These are phyloP conservation scores for Acleris cristana DNA, from an alignment of 2,888 invertebrate genomes.

Conservation along the genomic window DNA sequence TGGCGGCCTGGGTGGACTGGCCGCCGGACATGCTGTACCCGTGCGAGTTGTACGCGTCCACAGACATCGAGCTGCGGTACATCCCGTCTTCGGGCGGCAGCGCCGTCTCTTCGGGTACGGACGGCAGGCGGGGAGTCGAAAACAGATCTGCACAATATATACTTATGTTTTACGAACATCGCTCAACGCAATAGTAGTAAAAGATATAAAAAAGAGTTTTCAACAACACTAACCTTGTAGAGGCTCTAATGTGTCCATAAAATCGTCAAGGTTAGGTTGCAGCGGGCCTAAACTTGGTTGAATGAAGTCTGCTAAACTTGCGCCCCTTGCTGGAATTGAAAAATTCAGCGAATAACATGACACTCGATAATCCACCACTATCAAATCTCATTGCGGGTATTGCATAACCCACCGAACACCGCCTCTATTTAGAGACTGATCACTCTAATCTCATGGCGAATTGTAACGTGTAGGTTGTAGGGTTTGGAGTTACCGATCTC, in stretches of 20 bases:
- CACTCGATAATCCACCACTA: no score
- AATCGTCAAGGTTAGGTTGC: conserved; percentile 98
- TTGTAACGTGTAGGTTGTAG: background rate
- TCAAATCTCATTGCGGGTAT: no score
- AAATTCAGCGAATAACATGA: no score
- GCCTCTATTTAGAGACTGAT: no score
- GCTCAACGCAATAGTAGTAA: no score
- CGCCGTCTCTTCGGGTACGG: conserved; percentile 85
- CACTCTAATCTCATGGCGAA: background rate
- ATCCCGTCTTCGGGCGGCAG: conserved; percentile 78
- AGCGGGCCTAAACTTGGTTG: conserved; percentile 98
- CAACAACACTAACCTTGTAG: conserved; percentile 86
- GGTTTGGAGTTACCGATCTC: conserved; percentile 91
- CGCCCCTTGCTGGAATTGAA: conserved; percentile 88
- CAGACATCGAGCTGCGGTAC: conserved; percentile 74
- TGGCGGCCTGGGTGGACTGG: conserved; percentile 61
- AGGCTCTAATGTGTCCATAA: conserved; percentile 95
- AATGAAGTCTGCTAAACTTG: conserved; percentile 97
- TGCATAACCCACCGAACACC: no score
- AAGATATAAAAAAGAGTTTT: no score
- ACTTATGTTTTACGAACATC: no score
- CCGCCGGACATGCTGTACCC: conserved; percentile 56
- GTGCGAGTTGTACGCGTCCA: conserved; percentile 67
- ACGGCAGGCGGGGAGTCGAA: conserved; percentile 78
- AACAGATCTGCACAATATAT: conserved; percentile 60